phyloP scores from a whole-genome alignment of 1,140 invertebrate genomes.

The Kradibia gibbosae region DNA sequence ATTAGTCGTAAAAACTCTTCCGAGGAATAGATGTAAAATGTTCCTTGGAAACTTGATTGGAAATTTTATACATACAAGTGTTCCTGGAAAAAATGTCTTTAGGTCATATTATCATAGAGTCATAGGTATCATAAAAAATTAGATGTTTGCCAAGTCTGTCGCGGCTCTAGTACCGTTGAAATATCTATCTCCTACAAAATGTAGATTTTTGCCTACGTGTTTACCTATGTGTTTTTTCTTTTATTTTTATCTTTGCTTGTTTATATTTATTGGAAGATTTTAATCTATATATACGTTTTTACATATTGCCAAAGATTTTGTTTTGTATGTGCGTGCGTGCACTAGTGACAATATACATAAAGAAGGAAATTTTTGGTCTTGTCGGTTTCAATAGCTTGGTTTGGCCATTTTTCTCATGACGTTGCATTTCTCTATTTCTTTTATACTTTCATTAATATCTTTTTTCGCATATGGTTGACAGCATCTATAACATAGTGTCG shows the following conservation, averaged over 20 bases:
- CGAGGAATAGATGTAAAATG: too few relatives aligned
- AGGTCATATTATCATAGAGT: too few relatives aligned
- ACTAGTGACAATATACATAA: neutral
- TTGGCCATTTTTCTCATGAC: neutral
- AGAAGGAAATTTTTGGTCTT: neutral
- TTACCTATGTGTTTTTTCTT: neutral
- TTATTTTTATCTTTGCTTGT: too few relatives aligned
- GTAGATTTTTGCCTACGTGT: neutral
- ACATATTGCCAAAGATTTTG: too few relatives aligned
- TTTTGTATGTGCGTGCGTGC: too few relatives aligned
- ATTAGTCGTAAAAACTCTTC: too few relatives aligned
- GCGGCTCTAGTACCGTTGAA: neutral
- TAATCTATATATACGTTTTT: too few relatives aligned
- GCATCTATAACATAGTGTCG: neutral
- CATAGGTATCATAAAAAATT: neutral
- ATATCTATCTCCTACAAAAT: neutral
- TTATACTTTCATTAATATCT: neutral
- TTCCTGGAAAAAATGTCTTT: too few relatives aligned
- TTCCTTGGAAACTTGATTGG: too few relatives aligned
- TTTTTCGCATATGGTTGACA: neutral
- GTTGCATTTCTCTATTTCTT: neutral
- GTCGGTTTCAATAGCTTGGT: neutral
- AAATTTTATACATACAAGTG: too few relatives aligned
- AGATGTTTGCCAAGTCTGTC: conserved; percentile 34
- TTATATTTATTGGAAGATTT: too few relatives aligned